phyloP scores from a whole-genome alignment of 2,888 invertebrate genomes.

The Caenorhabditis zanzibari region DNA sequence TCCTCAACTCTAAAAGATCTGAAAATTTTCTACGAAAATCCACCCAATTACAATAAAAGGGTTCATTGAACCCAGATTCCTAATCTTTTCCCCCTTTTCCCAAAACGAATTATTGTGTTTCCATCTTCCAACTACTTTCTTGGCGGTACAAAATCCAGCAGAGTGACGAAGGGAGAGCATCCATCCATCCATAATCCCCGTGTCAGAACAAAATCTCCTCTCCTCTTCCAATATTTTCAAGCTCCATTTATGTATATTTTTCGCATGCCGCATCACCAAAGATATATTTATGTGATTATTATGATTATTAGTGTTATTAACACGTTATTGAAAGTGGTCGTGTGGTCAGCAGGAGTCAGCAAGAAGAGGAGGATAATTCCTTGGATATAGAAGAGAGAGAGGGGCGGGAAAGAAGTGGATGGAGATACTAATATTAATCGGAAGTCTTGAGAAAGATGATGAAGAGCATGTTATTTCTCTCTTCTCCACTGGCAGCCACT shows the following conservation, averaged over 20 bases:
- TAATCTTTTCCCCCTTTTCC: constrained; percentile 11
- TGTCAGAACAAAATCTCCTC: constrained; percentile 18
- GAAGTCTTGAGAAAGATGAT: constrained; percentile 24
- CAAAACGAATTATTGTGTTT: constrained; percentile 14
- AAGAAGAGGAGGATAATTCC: constrained; percentile 7
- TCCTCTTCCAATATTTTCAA: constrained; percentile 1
- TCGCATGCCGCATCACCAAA: constrained; percentile 14
- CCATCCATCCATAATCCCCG: constrained; percentile 15
- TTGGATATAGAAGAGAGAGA: constrained; percentile 10
- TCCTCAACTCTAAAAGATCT: no score
- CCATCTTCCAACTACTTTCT: not conserved
- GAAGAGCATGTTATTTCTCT: constrained; percentile 24
- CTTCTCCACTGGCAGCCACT: not conserved
- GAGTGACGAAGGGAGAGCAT: constrained; percentile 8
- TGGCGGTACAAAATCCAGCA: constrained; percentile 31
- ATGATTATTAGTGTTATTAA: constrained; percentile 56
- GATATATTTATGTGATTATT: constrained; percentile 39
- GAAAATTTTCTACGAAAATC: no score
- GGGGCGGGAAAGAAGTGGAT: constrained; percentile 2
- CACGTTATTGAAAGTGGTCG: constrained; percentile 43
- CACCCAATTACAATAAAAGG: constrained; percentile 6
- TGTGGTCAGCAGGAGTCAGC: not conserved
- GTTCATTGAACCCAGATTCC: not conserved
- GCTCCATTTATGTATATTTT: constrained; percentile 2
- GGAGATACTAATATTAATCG: constrained; percentile 41